Conservation (phyloP, 2,888 invertebrate species). For the Andrena bucephala region DNA sequence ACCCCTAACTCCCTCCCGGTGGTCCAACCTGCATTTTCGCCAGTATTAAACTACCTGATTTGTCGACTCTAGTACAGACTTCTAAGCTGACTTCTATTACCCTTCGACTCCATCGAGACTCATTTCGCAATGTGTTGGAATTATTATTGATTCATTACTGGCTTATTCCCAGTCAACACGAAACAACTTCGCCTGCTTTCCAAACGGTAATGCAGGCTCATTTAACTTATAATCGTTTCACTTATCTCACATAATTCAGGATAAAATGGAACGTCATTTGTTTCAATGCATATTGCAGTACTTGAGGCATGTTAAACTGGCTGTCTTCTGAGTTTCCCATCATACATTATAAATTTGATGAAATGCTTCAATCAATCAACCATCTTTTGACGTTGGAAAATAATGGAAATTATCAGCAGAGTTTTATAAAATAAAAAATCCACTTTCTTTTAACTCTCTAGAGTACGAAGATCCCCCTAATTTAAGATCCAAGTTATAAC, state of each 20-base stretch:
- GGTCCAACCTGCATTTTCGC: slow-evolving; percentile 76
- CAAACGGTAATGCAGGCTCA: background rate
- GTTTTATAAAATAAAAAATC: too few relatives aligned
- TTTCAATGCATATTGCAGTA: too few relatives aligned
- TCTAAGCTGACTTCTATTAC: slow-evolving; percentile 67
- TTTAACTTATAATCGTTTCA: background rate
- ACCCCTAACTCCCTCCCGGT: slow-evolving; percentile 75
- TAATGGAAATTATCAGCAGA: too few relatives aligned
- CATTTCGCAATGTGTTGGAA: slow-evolving; percentile 13
- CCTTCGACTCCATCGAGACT: slow-evolving; percentile 63
- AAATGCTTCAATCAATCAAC: too few relatives aligned
- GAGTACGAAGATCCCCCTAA: too few relatives aligned
- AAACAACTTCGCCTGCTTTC: background rate
- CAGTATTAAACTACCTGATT: slow-evolving; percentile 77
- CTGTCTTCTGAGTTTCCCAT: too few relatives aligned
- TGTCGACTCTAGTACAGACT: slow-evolving; percentile 73
- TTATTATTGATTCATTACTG: slow-evolving; percentile 43
- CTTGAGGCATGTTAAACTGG: too few relatives aligned
- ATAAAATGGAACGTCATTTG: background rate
- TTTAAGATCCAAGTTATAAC: too few relatives aligned
- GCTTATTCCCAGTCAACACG: background rate
- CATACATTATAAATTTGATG: too few relatives aligned
- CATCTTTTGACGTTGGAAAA: too few relatives aligned
- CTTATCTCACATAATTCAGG: background rate
- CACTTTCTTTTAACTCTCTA: too few relatives aligned